Evolutionary conservation across 2,797 vertebrate genomes (phyloP), one percentile per base, ranked within the genome.

Genomic region (Hirundo rustica): DNA sequence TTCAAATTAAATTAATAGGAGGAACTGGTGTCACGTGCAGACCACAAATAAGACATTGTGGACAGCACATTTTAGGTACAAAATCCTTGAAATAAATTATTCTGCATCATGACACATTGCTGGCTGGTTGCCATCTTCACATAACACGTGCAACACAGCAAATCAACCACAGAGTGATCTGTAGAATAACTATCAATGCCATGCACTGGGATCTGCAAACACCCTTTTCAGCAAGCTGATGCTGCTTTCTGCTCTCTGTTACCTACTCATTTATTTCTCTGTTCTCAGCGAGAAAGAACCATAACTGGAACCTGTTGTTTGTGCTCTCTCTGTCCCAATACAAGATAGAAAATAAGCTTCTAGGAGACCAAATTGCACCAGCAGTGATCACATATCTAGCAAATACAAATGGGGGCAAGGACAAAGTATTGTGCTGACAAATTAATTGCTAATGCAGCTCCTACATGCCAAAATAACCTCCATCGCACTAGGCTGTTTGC

Each of bases 61-160:
- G 53, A 75, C 67, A 77, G 57, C 40, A 27, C 5, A 82, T 75
- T 42, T 42, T 64, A 44, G 11, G 38, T 57, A 70, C 13, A 64
- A 86, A 89, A 81, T 74, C 64, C 34, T 65, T 85, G 22, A 67
- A 80, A 86, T 42, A 66, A 90, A 95, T 89, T 76, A 62, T 79
- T 92, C 61, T 65, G 27, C 54, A 68, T 61, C 45, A 25, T 70
- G 58, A 91, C 70, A 71, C 4, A 7, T 79, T 81, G n/a, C 34
- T 85, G 55, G 27, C 60, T 87, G 64, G 17, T 71, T 93, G 44
- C 36, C 50, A 70, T 68, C 64, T 74, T 71, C 40, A 45, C 11
- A 9, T 70, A 45, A 78, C 58, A 96, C 85, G 74, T 57, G 45
- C 45, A 81, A 32, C 18, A 62, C 0, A 83, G 30, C 20, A 40